A percentile compares a stretch with the other conserved stretches of the same genome.
Conservation (phyloP, 1,140 invertebrate species). For the Dinoponera quadriceps region DNA sequence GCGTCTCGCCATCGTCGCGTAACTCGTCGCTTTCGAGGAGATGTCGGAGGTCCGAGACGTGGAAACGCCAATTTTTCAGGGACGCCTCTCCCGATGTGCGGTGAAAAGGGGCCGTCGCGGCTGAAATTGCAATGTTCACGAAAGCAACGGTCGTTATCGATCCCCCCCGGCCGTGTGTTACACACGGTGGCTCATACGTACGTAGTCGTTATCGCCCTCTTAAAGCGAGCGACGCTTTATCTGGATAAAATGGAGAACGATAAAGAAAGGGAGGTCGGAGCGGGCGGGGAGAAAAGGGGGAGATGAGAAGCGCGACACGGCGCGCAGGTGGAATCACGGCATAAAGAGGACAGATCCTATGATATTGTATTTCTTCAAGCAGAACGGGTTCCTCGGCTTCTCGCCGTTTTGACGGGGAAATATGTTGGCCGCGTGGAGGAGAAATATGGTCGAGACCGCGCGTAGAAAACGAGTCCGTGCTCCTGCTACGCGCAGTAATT, state of each 20-base stretch:
- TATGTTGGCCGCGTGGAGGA: not conserved
- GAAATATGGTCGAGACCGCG: not conserved
- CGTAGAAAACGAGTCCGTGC: not conserved
- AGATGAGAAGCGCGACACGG: not conserved
- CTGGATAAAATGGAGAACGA: constrained; percentile 59
- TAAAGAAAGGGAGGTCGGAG: constrained; percentile 27
- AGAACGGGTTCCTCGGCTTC: constrained; percentile 17
- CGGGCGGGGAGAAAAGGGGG: not conserved
- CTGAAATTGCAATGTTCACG: constrained; percentile 67
- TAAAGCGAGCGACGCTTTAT: constrained; percentile 64
- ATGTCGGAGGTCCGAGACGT: not conserved
- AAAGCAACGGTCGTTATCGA: constrained; percentile 68
- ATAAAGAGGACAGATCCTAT: constrained; percentile 35
- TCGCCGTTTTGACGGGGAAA: not conserved
- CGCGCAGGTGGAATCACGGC: constrained; percentile 26
- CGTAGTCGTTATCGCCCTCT: constrained; percentile 65
- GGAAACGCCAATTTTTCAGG: constrained; percentile 58
- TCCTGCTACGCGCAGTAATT: not conserved
- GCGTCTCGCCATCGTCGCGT: not conserved
- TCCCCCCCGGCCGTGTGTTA: constrained; percentile 17
- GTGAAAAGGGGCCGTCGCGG: constrained; percentile 38
- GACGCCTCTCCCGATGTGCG: constrained; percentile 19
- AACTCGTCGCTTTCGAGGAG: constrained; percentile 2
- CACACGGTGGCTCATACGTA: constrained; percentile 37
- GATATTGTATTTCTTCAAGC: constrained; percentile 23